Evolutionary conservation across 2,888 invertebrate genomes (phyloP), one percentile per base, ranked within the genome.

Genomic region (Pristionchus arcanus): DNA sequence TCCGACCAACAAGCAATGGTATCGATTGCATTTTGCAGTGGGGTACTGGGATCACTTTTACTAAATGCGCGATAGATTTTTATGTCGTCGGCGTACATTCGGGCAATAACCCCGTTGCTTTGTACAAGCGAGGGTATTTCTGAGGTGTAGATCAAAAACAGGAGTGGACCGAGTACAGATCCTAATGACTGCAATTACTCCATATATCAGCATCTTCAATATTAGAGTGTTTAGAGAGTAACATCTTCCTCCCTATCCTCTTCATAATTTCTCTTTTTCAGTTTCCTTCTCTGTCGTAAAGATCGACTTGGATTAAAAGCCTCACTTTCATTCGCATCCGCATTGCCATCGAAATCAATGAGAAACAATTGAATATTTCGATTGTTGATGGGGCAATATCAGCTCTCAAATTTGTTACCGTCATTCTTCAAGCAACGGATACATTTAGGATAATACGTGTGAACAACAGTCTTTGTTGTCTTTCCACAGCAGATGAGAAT

Each of bases 201-300:
- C 68, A 5, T 68, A 28, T n/a, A 68, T 68, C 11, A 49, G 42
- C 68, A 28, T 68, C 15, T n/a, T 68, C 68, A 68, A 68, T 28
- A 31, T 68, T 4, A n/a, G 68, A 68, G 31, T 68, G 28, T 68
- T 28, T n/a, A 68, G 68, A 28, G 74, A 74, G 74, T 74, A 74
- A 34, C 15, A 74, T 25, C 11, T 25, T 66, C 63, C 13, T 28
- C 11, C 66, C 28, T 0, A 21, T 66, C 15, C 66, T 7, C 13
- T 66, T 28, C 66, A 66, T 28, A 28, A 66, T 28, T 66, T 63
- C 15, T 63, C 66, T 9, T 28, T 66, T 5, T 66, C 59, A 66
- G 66, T 66, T 66, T 66, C 11, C n/a, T 66, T 25, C 13, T 28
- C 66, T 66, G 66, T 25, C 59, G 59, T 21, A 59, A 59, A 2